phyloP scores from a whole-genome alignment of 1,140 invertebrate species.

The Dryas iulia region DNA sequence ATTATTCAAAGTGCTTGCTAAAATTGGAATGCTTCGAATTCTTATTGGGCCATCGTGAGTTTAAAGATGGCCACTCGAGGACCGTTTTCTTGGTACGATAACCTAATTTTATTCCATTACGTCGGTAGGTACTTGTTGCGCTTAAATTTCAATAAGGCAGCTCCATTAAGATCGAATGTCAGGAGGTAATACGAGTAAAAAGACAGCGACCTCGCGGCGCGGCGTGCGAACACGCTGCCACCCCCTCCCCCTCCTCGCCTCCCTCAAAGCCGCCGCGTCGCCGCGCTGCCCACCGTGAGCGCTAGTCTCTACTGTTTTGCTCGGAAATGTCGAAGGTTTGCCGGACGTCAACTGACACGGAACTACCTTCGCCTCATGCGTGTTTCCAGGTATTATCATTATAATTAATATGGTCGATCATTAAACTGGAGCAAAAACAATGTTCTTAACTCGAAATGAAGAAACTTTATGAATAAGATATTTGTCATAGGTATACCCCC shows the following conservation, averaged over 20 bases:
- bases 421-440: conserved; percentile 41
- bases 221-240: conserved; percentile 52
- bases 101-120: conserved; percentile 61
- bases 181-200: conserved; percentile 71
- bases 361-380: conserved; percentile 70
- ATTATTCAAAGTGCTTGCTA: conserved; percentile 36
- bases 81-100: conserved; percentile 72
- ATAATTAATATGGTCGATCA: conserved; percentile 46
- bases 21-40: conserved; percentile 68
- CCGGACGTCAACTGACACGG: conserved; percentile 73
- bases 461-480: not conserved
- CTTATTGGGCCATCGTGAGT: conserved; percentile 72
- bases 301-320: conserved; percentile 57
- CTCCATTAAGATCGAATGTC: conserved; percentile 74
- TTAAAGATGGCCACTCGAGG: conserved; percentile 76
- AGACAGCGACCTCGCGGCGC: conserved; percentile 68
- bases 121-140: conserved; percentile 56
- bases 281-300: conserved; percentile 3
- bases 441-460: not conserved
- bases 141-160: conserved; percentile 73
- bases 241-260: conserved; percentile 19
- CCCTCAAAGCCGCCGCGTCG: conserved; percentile 5
- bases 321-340: conserved; percentile 77
- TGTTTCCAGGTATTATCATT: conserved; percentile 69
- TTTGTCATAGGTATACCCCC: not conserved